phyloP scores from a whole-genome alignment of 92 coral and sea anemone genomes.

The Siderastrea radians region DNA sequence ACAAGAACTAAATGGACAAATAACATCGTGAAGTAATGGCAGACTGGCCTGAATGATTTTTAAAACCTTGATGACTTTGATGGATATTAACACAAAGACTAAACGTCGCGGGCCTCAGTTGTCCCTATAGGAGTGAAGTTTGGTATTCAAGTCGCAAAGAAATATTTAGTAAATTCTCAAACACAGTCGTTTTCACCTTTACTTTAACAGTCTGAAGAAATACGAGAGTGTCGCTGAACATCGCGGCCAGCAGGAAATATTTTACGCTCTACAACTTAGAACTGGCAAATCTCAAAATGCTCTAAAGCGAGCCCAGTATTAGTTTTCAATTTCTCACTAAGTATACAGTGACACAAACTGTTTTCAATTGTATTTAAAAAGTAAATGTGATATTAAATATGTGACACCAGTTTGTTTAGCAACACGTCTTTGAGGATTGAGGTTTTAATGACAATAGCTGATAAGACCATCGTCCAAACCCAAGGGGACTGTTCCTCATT shows the following conservation, averaged over 20 bases:
- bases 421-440: not conserved
- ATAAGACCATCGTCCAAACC: too few relatives aligned
- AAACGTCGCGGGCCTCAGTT: not conserved
- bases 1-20: constrained; percentile 29
- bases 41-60: constrained; percentile 15
- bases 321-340: not conserved
- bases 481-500: too few relatives aligned
- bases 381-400: constrained; percentile 4
- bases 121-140: not conserved
- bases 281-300: not conserved
- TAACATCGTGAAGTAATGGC: not conserved
- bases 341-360: not conserved
- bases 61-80: not conserved
- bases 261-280: not conserved
- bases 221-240: not conserved
- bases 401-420: constrained; percentile 12
- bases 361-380: constrained; percentile 19
- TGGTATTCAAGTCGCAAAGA: not conserved
- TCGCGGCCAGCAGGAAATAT: not conserved
- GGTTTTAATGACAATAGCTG: too few relatives aligned
- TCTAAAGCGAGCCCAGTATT: not conserved
- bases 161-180: not conserved
- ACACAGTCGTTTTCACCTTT: not conserved
- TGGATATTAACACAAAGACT: not conserved
- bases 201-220: not conserved